Conservation (phyloP, 2,888 invertebrate species). For the Tetragonula carbonaria region DNA sequence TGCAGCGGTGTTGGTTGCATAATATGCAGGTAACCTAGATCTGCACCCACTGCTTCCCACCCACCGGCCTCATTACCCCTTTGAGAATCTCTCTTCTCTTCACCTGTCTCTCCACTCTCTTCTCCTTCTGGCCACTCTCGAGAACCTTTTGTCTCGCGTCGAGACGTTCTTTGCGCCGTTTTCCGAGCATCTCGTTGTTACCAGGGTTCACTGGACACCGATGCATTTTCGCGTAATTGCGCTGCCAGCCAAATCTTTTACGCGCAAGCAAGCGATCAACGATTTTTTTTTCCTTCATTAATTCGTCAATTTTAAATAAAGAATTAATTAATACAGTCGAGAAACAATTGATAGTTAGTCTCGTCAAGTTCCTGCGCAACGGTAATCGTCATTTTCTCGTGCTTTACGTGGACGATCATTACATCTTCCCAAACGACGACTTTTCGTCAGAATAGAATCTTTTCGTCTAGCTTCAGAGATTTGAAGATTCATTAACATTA, state of each 20-base stretch:
- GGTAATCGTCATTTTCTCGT: background rate
- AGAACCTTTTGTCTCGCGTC: slow-evolving; percentile 66
- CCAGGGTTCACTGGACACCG: slow-evolving; percentile 35
- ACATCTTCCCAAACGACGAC: background rate
- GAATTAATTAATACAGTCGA: too few species aligned
- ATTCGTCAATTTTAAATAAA: too few species aligned
- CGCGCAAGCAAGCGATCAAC: too few species aligned
- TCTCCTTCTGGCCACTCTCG: slow-evolving; percentile 43
- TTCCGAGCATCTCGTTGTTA: slow-evolving; percentile 7
- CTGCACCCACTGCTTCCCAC: slow-evolving; percentile 72
- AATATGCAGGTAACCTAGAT: slow-evolving; percentile 81
- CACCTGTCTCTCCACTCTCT: slow-evolving; percentile 23
- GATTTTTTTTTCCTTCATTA: too few species aligned
- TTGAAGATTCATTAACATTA: too few species aligned
- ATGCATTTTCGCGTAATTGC: slow-evolving; percentile 38
- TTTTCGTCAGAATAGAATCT: background rate
- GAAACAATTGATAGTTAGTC: too few species aligned
- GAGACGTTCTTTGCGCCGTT: slow-evolving; percentile 55
- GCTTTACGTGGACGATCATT: too few species aligned
- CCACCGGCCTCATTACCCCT: slow-evolving; percentile 78
- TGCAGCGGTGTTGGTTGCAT: slow-evolving; percentile 77
- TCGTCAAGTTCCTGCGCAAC: too few species aligned
- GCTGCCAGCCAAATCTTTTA: background rate
- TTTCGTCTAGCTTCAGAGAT: too few species aligned
- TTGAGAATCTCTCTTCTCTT: slow-evolving; percentile 64